phyloP scores from a whole-genome alignment of 1,140 invertebrate species.

The Caenorhabditis latens region DNA sequence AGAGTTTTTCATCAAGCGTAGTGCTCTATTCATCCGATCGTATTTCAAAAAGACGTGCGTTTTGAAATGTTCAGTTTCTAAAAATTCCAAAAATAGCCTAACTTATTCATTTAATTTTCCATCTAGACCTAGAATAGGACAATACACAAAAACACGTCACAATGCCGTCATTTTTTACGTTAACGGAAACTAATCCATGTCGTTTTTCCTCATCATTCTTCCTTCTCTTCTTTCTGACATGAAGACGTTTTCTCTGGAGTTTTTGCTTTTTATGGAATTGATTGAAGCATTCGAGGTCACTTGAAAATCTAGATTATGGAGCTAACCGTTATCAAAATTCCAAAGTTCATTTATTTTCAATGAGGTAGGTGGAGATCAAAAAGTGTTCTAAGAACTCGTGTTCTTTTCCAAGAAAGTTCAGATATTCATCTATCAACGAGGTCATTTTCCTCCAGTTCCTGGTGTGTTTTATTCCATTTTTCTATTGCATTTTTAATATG shows the following conservation, averaged over 20 bases:
- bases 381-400: not conserved
- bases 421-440: not conserved
- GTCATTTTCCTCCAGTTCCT: not conserved
- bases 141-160: not conserved
- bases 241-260: not conserved
- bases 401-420: not conserved
- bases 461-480: not conserved
- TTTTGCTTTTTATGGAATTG: not conserved
- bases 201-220: conserved; percentile 1
- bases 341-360: too few relatives aligned
- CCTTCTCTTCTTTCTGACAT: not conserved
- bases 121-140: too few relatives aligned
- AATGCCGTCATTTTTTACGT: conserved; percentile 3
- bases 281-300: too few relatives aligned
- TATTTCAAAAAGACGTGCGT: too few relatives aligned
- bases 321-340: too few relatives aligned
- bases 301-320: too few relatives aligned
- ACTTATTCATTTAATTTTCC: too few relatives aligned
- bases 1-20: too few relatives aligned
- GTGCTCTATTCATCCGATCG: too few relatives aligned
- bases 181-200: conserved; percentile 35
- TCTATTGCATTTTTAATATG: conserved; percentile 2
- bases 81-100: too few relatives aligned
- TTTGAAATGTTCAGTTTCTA: too few relatives aligned
- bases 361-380: too few relatives aligned